These are phyloP conservation scores for Stenodera caucasica DNA, from an alignment of 2,888 invertebrate genomes.

Conservation along the genomic window DNA sequence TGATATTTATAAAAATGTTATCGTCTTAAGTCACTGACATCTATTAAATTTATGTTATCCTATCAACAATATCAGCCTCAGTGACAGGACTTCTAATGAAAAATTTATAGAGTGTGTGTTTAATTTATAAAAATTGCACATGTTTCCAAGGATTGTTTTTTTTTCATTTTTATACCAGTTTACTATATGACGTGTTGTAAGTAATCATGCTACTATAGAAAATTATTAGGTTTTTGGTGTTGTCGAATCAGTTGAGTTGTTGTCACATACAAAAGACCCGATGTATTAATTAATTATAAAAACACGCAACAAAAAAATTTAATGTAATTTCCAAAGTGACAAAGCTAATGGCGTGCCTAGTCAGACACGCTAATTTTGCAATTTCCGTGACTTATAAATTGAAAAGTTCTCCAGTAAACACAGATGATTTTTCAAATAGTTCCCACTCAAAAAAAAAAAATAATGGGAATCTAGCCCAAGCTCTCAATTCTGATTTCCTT, in stretches of 20 bases:
- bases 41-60: not conserved
- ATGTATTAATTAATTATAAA: constrained; percentile 6
- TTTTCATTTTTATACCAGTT: not conserved
- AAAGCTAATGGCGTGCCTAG: constrained; percentile 15
- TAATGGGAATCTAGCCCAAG: too few species aligned
- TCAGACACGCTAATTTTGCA: constrained; percentile 16
- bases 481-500: too few species aligned
- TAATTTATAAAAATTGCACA: not conserved
- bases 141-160: not conserved
- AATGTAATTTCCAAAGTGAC: constrained; percentile 3
- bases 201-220: not conserved
- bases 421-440: too few species aligned
- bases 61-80: not conserved
- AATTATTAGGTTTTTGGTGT: constrained; percentile 3
- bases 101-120: not conserved
- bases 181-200: not conserved
- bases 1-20: too few species aligned
- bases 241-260: constrained; percentile 3
- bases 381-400: constrained; percentile 15
- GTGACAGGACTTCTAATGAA: not conserved
- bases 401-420: too few species aligned
- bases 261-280: not conserved
- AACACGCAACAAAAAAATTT: not conserved
- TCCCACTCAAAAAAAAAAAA: too few species aligned
- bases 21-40: too few species aligned